Percentiles rank a stretch among this genome's conserved stretches.
phyloP scores from a whole-genome alignment of 2,797 vertebrate species.

The Borostomias antarcticus region DNA sequence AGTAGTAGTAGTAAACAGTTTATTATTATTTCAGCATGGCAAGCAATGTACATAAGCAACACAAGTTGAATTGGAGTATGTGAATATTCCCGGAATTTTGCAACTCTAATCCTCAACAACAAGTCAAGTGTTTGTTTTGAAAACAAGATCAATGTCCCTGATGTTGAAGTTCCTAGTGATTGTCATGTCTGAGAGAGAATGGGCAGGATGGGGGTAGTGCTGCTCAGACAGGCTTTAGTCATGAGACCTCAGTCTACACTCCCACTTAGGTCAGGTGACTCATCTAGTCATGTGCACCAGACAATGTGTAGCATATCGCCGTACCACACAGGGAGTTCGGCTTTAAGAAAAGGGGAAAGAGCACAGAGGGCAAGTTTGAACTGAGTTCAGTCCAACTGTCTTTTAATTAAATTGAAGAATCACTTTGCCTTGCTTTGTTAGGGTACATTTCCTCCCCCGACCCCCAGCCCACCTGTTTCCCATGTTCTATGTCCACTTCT shows the following conservation, averaged over 20 bases:
- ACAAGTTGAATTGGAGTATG: too few species aligned
- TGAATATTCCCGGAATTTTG: too few species aligned
- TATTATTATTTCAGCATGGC: too few species aligned
- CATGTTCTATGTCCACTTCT: background rate
- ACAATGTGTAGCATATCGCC: constrained; percentile 10
- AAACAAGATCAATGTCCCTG: background rate
- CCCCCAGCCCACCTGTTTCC: background rate
- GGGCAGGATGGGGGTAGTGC: background rate
- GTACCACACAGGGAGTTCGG: constrained; percentile 3
- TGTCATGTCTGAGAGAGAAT: background rate
- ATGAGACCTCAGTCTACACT: constrained; percentile 71
- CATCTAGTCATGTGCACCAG: constrained; percentile 63
- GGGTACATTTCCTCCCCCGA: background rate
- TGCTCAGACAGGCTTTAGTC: constrained; percentile 51
- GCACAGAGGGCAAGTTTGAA: constrained; percentile 4
- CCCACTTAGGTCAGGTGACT: constrained; percentile 79
- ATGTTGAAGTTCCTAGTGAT: background rate
- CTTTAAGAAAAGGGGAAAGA: constrained; percentile 13
- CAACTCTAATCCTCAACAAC: too few species aligned
- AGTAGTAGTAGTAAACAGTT: too few species aligned
- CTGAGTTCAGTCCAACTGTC: background rate
- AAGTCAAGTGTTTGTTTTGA: too few species aligned
- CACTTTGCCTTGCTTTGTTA: background rate
- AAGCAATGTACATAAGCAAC: too few species aligned
- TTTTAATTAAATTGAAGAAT: background rate